phyloP scores from a whole-genome alignment of 2,113 vertebrate species.

The Plotosus lineatus region DNA sequence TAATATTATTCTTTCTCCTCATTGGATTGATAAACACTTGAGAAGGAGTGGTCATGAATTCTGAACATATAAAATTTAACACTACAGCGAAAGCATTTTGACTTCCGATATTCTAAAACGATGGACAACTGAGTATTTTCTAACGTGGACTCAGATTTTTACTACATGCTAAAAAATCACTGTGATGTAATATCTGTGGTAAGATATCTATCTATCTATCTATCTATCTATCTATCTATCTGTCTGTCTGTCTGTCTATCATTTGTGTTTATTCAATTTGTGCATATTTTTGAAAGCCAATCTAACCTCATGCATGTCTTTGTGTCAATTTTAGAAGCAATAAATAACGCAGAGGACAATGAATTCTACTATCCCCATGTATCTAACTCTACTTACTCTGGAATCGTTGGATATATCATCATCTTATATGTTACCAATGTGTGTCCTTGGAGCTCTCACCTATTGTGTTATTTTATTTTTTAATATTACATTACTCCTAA shows the following conservation, averaged over 20 bases:
- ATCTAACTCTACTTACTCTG: conserved; percentile 39
- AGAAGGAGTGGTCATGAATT: not conserved
- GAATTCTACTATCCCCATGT: conserved; percentile 31
- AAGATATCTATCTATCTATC: too few species aligned
- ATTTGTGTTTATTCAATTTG: not conserved
- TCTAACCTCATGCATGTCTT: too few species aligned
- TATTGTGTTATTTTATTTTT: conserved; percentile 28
- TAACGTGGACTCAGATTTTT: not conserved
- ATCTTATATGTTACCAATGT: conserved; percentile 48
- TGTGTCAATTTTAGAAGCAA: too few species aligned
- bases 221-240: too few species aligned
- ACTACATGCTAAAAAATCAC: not conserved
- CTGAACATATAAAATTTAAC: not conserved
- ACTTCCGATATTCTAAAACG: not conserved
- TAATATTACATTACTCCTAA: conserved; percentile 41
- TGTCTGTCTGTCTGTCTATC: too few species aligned
- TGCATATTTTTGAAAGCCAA: too few species aligned
- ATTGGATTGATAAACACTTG: not conserved
- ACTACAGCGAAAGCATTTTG: not conserved
- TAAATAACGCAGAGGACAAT: too few species aligned
- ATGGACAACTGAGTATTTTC: not conserved
- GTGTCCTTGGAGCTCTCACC: conserved; percentile 1
- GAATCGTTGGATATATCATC: conserved; percentile 48
- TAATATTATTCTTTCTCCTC: not conserved
- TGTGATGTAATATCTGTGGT: not conserved